These are phyloP conservation scores for Matsumyia berberina DNA, from an alignment of 2,888 invertebrate species.

Conservation along the genomic window DNA sequence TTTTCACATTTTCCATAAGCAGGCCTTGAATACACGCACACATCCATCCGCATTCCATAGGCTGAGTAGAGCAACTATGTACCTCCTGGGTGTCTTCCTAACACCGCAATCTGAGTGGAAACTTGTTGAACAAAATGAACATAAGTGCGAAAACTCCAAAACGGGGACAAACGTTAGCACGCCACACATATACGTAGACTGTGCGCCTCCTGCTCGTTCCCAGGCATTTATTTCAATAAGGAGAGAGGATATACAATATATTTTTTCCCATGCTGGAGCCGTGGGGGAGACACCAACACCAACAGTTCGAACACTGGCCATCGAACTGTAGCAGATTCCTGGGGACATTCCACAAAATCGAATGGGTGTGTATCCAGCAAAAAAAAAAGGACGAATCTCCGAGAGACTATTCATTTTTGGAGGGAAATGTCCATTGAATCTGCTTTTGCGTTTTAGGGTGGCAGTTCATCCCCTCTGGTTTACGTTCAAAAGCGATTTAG, in stretches of 20 bases:
- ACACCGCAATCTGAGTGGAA: slow-evolving; percentile 30
- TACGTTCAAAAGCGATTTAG: slow-evolving; percentile 45
- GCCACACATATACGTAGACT: slow-evolving; percentile 1
- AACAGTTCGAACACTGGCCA: slow-evolving; percentile 20
- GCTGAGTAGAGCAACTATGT: neutral
- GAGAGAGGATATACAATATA: slow-evolving; percentile 4
- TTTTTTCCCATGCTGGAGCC: slow-evolving; percentile 18
- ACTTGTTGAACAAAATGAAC: slow-evolving; percentile 54
- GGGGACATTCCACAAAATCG: slow-evolving; percentile 35
- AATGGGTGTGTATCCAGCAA: slow-evolving; percentile 29
- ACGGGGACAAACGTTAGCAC: slow-evolving; percentile 24
- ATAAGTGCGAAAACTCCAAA: slow-evolving; percentile 5
- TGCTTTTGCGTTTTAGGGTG: slow-evolving; percentile 2
- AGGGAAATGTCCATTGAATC: slow-evolving; percentile 10
- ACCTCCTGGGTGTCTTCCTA: slow-evolving; percentile 1
- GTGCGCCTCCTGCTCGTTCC: neutral
- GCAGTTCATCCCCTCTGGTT: slow-evolving; percentile 30
- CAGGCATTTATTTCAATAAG: slow-evolving; percentile 26
- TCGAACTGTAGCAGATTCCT: slow-evolving; percentile 26
- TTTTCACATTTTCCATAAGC: slow-evolving; percentile 60
- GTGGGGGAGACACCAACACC: neutral
- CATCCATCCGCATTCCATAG: neutral
- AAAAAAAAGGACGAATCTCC: neutral
- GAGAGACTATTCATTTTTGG: slow-evolving; percentile 30
- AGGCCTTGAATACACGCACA: neutral